These are phyloP conservation scores for Chiridota heheva DNA, from an alignment of 35 echinoderm and acorn worm species.

Conservation along the genomic window DNA sequence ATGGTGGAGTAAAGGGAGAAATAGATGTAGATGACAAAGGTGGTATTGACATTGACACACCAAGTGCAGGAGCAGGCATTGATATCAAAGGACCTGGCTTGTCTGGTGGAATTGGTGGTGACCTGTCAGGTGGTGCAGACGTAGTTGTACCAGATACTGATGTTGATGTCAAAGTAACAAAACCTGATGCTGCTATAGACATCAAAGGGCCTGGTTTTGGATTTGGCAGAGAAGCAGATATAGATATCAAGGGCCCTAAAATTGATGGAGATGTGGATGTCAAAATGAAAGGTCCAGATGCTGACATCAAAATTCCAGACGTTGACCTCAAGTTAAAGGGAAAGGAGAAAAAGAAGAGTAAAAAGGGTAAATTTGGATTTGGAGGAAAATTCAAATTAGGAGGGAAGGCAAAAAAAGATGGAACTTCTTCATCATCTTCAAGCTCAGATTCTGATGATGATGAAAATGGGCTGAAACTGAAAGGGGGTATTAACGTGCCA, in stretches of 20 bases:
- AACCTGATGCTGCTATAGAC: conserved; percentile 26
- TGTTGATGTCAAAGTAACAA: conserved; percentile 4
- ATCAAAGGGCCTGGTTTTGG: conserved; percentile 20
- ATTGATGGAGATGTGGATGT: conserved; percentile 6
- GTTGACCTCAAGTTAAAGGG: too few species aligned
- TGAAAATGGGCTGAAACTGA: background rate
- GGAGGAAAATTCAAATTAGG: conserved; percentile 27
- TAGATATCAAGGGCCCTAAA: background rate
- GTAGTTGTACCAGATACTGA: conserved; percentile 21
- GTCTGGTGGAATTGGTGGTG: too few species aligned
- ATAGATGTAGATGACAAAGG: too few species aligned
- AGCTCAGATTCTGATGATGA: conserved; percentile 25
- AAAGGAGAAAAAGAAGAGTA: too few species aligned
- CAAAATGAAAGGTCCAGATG: conserved; percentile 12
- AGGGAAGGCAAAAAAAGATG: conserved; percentile 12
- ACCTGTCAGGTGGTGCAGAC: conserved; percentile 14
- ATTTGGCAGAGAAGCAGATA: conserved; percentile 19
- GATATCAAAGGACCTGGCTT: background rate
- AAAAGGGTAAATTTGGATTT: conserved; percentile 26
- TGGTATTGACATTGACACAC: too few species aligned
- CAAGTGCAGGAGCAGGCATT: background rate
- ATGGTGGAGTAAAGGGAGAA: too few species aligned
- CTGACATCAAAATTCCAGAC: conserved; percentile 7
- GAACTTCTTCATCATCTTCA: background rate
- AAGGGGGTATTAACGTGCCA: background rate